These are phyloP conservation scores for Urocolius indicus DNA, from an alignment of 2,113 vertebrate genomes.

Conservation along the genomic window DNA sequence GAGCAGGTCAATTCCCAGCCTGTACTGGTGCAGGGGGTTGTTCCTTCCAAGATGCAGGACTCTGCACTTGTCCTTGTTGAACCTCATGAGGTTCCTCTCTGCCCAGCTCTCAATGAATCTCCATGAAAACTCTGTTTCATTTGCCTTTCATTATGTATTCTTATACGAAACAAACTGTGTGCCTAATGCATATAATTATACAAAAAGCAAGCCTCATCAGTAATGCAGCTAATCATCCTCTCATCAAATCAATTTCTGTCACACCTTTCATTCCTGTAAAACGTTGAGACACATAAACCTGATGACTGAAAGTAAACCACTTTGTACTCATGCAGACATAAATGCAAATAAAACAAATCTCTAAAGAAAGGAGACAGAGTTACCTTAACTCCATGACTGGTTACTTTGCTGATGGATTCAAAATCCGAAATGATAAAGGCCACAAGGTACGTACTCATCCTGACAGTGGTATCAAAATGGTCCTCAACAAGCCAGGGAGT, in stretches of 20 bases:
- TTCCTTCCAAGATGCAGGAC: too few species aligned
- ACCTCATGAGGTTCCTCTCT: too few species aligned
- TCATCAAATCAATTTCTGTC: not conserved
- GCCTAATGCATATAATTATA: not conserved
- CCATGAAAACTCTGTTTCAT: not conserved
- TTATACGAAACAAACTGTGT: not conserved
- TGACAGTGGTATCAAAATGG: constrained; percentile 88
- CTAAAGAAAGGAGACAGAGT: not conserved
- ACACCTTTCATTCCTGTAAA: not conserved
- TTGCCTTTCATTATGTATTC: not conserved
- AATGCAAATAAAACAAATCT: not conserved
- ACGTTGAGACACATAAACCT: rapidly evolving
- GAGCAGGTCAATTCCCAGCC: too few species aligned
- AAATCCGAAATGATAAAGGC: constrained; percentile 94
- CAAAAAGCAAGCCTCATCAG: not conserved
- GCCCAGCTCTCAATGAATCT: not conserved
- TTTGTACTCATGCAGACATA: not conserved
- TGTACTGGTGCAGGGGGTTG: too few species aligned
- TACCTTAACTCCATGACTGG: constrained; percentile 86
- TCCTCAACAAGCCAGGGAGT: constrained; percentile 85
- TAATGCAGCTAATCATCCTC: not conserved
- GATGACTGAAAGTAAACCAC: not conserved
- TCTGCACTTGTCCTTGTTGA: too few species aligned
- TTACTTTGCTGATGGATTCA: constrained; percentile 87
- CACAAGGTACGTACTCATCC: constrained; percentile 93